A percentile compares a stretch with the other conserved stretches of the same genome.
phyloP scores from a whole-genome alignment of 2,888 invertebrate genomes.

The Tortricodes alternella region DNA sequence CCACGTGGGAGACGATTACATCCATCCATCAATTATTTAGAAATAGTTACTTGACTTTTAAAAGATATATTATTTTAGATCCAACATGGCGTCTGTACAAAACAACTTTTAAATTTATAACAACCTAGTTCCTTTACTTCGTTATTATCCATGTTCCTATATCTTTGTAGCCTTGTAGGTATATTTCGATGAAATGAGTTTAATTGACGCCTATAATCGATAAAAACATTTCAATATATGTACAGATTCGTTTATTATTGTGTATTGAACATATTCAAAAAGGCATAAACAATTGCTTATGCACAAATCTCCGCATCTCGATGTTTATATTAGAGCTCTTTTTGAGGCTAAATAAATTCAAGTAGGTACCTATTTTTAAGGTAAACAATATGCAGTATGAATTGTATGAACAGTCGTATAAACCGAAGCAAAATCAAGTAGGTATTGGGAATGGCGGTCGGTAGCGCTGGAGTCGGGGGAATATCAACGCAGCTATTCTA shows the following conservation, averaged over 20 bases:
- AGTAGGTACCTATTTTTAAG: neutral
- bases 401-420: slow-evolving; percentile 23
- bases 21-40: slow-evolving; percentile 68
- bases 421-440: slow-evolving; percentile 37
- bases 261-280: no score
- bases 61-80: slow-evolving; percentile 45
- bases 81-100: slow-evolving; percentile 41
- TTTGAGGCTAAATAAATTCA: no score
- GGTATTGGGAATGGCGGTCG: slow-evolving; percentile 34
- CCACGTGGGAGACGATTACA: slow-evolving; percentile 50
- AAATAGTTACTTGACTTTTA: slow-evolving; percentile 59
- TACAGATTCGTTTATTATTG: no score
- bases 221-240: no score
- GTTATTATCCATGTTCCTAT: no score
- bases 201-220: no score
- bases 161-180: no score
- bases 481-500: slow-evolving; percentile 31
- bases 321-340: no score
- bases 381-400: neutral
- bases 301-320: no score
- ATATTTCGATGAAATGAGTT: no score
- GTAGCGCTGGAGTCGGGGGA: slow-evolving; percentile 26
- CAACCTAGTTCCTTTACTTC: no score
- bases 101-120: slow-evolving; percentile 53
- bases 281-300: no score